Percentiles rank a stretch among this genome's conserved stretches.
Conservation (phyloP, 2,797 vertebrate genomes). For the Brotula barbata region DNA sequence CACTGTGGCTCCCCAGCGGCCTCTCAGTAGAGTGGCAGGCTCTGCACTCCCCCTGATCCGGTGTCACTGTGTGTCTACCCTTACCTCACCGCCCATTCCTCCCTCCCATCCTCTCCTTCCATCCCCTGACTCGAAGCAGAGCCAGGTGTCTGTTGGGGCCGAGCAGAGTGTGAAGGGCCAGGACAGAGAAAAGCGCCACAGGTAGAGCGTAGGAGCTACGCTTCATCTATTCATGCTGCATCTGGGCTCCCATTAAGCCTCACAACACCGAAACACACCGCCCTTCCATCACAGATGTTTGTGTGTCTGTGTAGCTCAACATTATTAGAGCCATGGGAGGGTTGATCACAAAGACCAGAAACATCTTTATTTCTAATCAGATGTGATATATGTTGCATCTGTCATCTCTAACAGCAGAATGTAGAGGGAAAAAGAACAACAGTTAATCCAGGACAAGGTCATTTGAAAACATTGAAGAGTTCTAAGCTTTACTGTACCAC, state of each 20-base stretch:
- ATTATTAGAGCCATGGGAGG: background rate
- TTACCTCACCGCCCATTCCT: constrained; percentile 65
- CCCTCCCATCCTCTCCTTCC: constrained; percentile 74
- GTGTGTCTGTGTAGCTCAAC: constrained; percentile 40
- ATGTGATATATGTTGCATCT: constrained; percentile 42
- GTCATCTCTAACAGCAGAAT: constrained; percentile 32
- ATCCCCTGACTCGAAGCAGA: constrained; percentile 48
- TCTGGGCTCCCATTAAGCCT: background rate
- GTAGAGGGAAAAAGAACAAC: constrained; percentile 21
- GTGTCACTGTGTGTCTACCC: constrained; percentile 75
- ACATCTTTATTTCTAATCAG: constrained; percentile 14
- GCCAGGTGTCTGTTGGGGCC: constrained; percentile 38
- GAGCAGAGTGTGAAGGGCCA: constrained; percentile 38
- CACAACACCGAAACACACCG: constrained; percentile 18
- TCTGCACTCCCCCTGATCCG: constrained; percentile 52
- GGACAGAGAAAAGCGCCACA: constrained; percentile 75
- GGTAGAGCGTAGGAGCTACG: constrained; percentile 73
- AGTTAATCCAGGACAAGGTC: constrained; percentile 54
- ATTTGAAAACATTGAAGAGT: constrained; percentile 56
- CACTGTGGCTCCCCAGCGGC: constrained; percentile 59
- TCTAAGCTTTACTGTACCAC: constrained; percentile 26
- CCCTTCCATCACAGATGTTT: constrained; percentile 25
- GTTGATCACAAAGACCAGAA: constrained; percentile 5
- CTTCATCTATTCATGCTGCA: constrained; percentile 31
- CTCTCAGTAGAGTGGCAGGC: constrained; percentile 39